Evolutionary conservation across 2,797 vertebrate genomes (phyloP), one percentile per base, ranked within the genome.

Genomic region (Myripristis jacobus): DNA sequence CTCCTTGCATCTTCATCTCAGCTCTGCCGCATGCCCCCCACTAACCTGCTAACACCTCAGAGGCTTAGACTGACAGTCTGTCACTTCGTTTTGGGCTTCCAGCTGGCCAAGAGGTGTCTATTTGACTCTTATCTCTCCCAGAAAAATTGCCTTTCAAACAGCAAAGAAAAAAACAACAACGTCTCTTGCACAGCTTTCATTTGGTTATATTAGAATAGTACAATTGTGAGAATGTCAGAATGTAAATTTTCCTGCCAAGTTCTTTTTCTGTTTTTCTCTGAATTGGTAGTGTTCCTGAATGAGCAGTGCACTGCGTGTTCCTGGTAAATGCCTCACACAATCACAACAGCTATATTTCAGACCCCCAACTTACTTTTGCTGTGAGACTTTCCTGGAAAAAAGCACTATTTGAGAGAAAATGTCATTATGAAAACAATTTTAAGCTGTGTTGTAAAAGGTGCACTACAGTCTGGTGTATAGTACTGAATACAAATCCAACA

Each of bases 51-150:
- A 70, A 61, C 76, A 55, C 44, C 15, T 22, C 73, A 56, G 58
- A 77, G n/a, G n/a, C n/a, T n/a, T n/a, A n/a, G n/a, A n/a, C 70
- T 55, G 75, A 73, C 83, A 78, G 69, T 57, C 62, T 44, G 76
- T 58, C 43, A 0, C 48, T 58, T 25, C 21, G 24, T 74, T 73
- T 68, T n/a, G 54, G 55, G 55, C 75, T 75, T 82, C 77, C 59
- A 57, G 38, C 74, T 69, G 76, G 67, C 54, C 63, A 41, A 59
- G 64, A 71, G 46, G 69, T 29, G 55, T 36, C 44, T 71, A 25
- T 56, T 16, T 2, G 53, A 68, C n/a, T 61, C 61, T 54, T 2
- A 53, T 19, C 38, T 55, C 54, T 58, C 36, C 54, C 19, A 34
- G n/a, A 57, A 43, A 67, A 67, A 67, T 67, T 25, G 53, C 41